Conservation (phyloP, 2,113 vertebrate species). For the Xenotilapia longispinis region DNA sequence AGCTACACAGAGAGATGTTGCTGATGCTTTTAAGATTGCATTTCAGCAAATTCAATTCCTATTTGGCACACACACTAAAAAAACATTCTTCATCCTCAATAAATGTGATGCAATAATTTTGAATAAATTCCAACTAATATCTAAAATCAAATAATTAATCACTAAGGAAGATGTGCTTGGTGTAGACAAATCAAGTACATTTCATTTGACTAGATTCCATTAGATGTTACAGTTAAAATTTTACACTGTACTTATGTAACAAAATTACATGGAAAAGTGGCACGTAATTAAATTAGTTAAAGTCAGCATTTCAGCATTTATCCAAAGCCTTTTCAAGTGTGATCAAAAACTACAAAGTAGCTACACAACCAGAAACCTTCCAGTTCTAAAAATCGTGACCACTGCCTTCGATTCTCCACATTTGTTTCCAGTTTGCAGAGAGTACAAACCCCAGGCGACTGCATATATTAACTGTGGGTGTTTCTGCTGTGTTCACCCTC, state of each 20-base stretch:
- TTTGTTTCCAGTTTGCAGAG: background rate
- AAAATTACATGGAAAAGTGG: background rate
- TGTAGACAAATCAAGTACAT: background rate
- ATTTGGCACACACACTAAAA: background rate
- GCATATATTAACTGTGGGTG: background rate
- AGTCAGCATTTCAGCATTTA: background rate
- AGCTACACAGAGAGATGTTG: background rate
- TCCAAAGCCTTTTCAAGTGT: background rate
- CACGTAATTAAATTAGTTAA: background rate
- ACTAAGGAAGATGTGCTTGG: background rate
- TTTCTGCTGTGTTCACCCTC: background rate
- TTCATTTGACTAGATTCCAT: background rate
- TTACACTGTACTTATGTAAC: background rate
- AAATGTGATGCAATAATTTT: background rate
- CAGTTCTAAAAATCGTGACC: background rate
- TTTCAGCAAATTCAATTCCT: background rate
- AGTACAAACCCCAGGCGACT: background rate
- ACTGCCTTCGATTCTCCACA: background rate
- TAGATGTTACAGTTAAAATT: background rate
- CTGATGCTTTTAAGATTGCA: background rate
- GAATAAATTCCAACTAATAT: background rate
- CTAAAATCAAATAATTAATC: background rate
- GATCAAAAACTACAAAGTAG: background rate
- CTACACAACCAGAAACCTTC: background rate
- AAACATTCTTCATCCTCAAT: background rate